Conservation (phyloP, 2,888 invertebrate species). For the Sturmia bella region DNA sequence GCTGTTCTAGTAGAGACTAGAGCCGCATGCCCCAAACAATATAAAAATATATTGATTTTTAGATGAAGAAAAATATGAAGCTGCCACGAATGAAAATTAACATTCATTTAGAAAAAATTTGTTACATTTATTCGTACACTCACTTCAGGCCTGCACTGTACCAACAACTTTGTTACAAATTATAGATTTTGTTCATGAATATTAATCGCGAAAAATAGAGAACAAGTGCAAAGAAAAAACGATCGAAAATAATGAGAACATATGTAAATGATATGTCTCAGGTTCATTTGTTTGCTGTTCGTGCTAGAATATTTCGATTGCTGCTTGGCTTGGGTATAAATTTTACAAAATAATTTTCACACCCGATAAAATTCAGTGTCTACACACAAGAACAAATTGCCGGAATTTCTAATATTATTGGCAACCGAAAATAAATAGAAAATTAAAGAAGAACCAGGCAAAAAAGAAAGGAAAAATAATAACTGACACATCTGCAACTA, state of each 20-base stretch:
- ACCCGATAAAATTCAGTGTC: conserved; percentile 50
- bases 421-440: conserved; percentile 41
- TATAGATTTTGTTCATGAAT: conserved; percentile 28
- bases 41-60: too few species aligned
- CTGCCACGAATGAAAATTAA: too few species aligned
- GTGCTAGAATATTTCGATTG: neutral
- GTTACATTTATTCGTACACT: too few species aligned
- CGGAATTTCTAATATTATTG: conserved; percentile 66
- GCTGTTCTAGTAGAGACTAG: too few species aligned
- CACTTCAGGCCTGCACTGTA: conserved; percentile 27
- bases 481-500: conserved; percentile 15
- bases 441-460: conserved; percentile 5
- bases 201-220: conserved; percentile 42
- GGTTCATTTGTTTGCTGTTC: conserved; percentile 21
- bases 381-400: conserved; percentile 51
- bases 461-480: too few species aligned
- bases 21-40: too few species aligned
- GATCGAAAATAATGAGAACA: conserved; percentile 67
- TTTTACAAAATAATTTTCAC: conserved; percentile 59
- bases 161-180: conserved; percentile 23
- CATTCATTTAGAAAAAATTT: too few species aligned
- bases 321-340: conserved; percentile 23
- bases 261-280: conserved; percentile 69
- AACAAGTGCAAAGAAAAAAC: conserved; percentile 20
- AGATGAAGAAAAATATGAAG: too few species aligned